Conservation (phyloP, 2,888 invertebrate genomes). For the Andrena praecox region DNA sequence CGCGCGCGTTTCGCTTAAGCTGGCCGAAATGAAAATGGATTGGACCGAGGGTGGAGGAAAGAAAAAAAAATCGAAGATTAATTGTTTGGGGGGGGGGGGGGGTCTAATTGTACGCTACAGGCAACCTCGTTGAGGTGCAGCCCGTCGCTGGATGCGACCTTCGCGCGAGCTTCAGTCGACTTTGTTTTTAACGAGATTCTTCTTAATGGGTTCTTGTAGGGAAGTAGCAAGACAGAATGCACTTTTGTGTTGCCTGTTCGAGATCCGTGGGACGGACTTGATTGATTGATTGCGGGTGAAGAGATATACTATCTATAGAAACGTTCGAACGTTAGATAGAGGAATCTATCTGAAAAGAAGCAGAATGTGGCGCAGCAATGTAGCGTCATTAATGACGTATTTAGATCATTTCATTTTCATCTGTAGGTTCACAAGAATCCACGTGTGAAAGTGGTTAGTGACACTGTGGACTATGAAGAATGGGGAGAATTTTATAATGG, state of each 20-base stretch:
- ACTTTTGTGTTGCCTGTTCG: no score
- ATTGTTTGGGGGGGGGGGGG: neutral
- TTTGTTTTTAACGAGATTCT: neutral
- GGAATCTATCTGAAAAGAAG: neutral
- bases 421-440: no score
- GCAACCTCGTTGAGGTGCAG: neutral
- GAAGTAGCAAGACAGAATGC: no score
- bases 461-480: no score
- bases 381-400: no score
- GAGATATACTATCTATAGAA: neutral
- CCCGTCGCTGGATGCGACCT: neutral
- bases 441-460: no score
- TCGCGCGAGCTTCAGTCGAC: neutral
- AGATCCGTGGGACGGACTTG: neutral
- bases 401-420: no score
- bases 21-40: conserved; percentile 60
- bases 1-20: conserved; percentile 55
- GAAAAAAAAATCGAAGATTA: conserved; percentile 47
- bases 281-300: neutral
- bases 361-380: no score
- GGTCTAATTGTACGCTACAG: neutral
- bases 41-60: conserved; percentile 8
- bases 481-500: no score
- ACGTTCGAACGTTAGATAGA: no score
- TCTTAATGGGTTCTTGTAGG: no score